Evolutionary conservation across 2,113 vertebrate species (phyloP).

Genomic region (Pelecanus crispus): DNA sequence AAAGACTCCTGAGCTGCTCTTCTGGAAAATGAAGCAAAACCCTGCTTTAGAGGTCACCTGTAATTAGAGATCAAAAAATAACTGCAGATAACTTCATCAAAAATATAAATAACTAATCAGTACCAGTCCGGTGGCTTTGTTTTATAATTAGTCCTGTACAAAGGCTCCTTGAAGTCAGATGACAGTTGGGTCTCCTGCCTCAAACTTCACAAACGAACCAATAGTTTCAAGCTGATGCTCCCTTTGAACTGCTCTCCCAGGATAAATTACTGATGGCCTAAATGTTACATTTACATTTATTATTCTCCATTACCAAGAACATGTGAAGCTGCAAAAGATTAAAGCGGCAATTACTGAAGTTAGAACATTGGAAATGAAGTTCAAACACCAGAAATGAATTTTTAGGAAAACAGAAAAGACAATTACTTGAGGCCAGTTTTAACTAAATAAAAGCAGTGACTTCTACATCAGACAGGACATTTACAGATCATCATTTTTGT

Average conservation of each 20-base stretch:
- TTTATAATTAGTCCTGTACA: conserved; percentile 35
- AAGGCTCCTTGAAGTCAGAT: conserved; percentile 60
- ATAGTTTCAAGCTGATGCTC: conserved; percentile 54
- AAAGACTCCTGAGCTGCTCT: conserved; percentile 34
- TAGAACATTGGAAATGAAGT: conserved; percentile 43
- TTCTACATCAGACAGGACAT: neutral
- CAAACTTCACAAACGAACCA: conserved; percentile 51
- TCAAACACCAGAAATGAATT: conserved; percentile 34
- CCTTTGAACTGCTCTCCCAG: conserved; percentile 67
- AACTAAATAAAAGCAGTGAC: neutral
- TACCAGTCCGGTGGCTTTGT: conserved; percentile 8
- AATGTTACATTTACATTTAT: conserved; percentile 76
- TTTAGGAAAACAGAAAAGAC: conserved; percentile 42
- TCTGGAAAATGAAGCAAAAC: conserved; percentile 24
- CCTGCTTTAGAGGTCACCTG: conserved; percentile 42
- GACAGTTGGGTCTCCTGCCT: conserved; percentile 47
- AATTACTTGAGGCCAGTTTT: neutral
- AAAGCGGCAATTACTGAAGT: conserved; percentile 58
- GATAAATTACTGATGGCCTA: conserved; percentile 68
- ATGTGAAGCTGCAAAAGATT: conserved; percentile 55
- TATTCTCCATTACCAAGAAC: conserved; percentile 55
- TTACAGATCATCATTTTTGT: neutral
- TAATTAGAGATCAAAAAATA: conserved; percentile 66
- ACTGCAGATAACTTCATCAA: conserved; percentile 22
- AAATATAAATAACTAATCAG: conserved; percentile 56